phyloP scores from a whole-genome alignment of 2,113 vertebrate species.

The Mus pahari region DNA sequence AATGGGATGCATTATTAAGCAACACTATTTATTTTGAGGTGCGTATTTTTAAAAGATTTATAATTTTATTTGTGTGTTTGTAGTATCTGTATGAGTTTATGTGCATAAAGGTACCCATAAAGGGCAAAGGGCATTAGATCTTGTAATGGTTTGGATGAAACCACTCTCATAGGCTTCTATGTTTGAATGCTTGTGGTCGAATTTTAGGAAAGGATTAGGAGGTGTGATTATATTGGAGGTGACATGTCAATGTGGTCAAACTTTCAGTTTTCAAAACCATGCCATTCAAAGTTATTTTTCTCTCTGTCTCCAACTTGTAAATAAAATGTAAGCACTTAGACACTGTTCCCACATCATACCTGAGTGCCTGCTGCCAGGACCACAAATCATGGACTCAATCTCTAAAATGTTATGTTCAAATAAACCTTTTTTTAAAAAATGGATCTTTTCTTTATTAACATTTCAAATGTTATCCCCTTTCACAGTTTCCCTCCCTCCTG shows the following conservation, averaged over 20 bases:
- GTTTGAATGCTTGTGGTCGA: not conserved
- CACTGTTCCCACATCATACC: not conserved
- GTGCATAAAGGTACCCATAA: not conserved
- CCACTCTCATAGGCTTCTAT: not conserved
- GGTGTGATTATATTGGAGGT: not conserved
- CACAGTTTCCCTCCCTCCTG: too few relatives aligned
- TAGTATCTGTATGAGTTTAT: not conserved
- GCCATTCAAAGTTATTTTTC: not conserved
- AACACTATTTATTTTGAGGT: slow-evolving; percentile 80
- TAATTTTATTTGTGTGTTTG: not conserved
- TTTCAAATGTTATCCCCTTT: too few relatives aligned
- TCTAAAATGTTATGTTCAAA: not conserved
- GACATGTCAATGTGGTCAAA: not conserved
- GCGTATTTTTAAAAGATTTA: not conserved
- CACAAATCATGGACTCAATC: not conserved
- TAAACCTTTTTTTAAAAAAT: too few relatives aligned
- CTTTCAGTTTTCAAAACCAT: not conserved
- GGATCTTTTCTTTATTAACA: too few relatives aligned
- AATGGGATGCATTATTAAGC: slow-evolving; percentile 82
- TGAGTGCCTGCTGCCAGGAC: not conserved
- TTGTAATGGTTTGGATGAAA: not conserved
- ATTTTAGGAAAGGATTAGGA: not conserved
- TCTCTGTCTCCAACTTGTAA: not conserved
- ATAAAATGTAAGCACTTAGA: not conserved
- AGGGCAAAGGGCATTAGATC: not conserved